A percentile compares a stretch with the other conserved stretches of the same genome.
phyloP scores from a whole-genome alignment of 2,888 invertebrate genomes.

The Papilio elwesi region DNA sequence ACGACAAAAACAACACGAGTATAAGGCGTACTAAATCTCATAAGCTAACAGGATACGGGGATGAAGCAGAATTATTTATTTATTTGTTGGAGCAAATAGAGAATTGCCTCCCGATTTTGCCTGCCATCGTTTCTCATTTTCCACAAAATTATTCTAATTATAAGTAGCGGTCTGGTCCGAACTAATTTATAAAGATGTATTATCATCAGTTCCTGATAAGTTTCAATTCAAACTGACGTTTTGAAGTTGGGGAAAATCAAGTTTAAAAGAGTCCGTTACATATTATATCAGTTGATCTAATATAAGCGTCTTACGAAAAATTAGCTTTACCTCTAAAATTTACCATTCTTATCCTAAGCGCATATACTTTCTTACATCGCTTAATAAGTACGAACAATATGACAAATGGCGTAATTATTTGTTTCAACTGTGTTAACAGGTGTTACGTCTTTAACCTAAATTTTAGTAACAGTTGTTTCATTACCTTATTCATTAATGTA shows the following conservation, averaged over 20 bases:
- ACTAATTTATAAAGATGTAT: too few relatives aligned
- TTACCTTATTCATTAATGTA: constrained; percentile 83
- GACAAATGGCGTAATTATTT: constrained; percentile 26
- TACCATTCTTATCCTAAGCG: background rate
- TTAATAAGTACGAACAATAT: constrained; percentile 26
- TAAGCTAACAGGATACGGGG: background rate
- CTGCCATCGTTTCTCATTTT: too few relatives aligned
- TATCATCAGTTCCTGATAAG: too few relatives aligned
- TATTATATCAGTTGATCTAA: too few relatives aligned
- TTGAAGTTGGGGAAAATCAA: too few relatives aligned
- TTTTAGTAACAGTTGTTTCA: constrained; percentile 45
- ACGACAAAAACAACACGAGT: background rate
- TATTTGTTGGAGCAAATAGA: too few relatives aligned
- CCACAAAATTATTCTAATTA: too few relatives aligned
- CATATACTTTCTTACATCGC: background rate
- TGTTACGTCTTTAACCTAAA: constrained; percentile 48
- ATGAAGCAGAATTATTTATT: background rate
- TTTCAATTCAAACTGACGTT: too few relatives aligned
- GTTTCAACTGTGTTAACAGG: constrained; percentile 43
- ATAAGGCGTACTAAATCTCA: background rate
- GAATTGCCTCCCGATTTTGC: too few relatives aligned
- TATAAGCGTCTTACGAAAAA: too few relatives aligned
- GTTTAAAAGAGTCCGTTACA: too few relatives aligned
- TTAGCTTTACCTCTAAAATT: background rate
- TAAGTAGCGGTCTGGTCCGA: too few relatives aligned